Evolutionary conservation across 2,797 vertebrate genomes (phyloP).

Genomic region (Chaetophractus vellerosus): DNA sequence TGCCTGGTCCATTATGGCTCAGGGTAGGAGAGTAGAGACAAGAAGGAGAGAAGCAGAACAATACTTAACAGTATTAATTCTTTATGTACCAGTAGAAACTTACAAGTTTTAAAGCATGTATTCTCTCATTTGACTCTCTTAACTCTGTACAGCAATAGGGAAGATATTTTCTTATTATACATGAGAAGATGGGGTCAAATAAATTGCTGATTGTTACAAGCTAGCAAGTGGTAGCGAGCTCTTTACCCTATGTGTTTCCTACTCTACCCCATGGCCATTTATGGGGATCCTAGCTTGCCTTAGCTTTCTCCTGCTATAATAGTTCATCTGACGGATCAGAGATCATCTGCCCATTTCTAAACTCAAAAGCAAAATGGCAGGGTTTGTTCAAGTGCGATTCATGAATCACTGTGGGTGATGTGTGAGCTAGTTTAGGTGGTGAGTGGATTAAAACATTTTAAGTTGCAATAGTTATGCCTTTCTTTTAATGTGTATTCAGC

Average conservation of each 20-base stretch:
- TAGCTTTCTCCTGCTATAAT: background rate
- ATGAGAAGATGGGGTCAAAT: background rate
- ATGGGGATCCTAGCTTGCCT: background rate
- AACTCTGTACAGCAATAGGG: background rate
- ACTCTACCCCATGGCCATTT: background rate
- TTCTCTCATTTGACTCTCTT: background rate
- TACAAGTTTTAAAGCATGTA: background rate
- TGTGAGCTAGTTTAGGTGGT: background rate
- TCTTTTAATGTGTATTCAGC: background rate
- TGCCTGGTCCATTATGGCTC: background rate
- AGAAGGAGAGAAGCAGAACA: background rate
- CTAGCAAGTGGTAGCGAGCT: background rate
- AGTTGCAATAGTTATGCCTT: background rate
- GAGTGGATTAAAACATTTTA: conserved; percentile 8
- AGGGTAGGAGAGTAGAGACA: background rate
- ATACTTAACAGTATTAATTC: background rate
- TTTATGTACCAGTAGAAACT: background rate
- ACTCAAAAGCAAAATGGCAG: background rate
- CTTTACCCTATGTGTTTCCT: background rate
- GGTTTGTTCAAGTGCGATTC: background rate
- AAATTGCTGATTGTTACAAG: background rate
- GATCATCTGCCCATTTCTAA: background rate
- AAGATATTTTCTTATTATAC: background rate
- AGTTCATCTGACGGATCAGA: background rate
- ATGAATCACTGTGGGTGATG: background rate